Conservation (phyloP, 2,888 invertebrate genomes). For the Drosophila paramelanica region DNA sequence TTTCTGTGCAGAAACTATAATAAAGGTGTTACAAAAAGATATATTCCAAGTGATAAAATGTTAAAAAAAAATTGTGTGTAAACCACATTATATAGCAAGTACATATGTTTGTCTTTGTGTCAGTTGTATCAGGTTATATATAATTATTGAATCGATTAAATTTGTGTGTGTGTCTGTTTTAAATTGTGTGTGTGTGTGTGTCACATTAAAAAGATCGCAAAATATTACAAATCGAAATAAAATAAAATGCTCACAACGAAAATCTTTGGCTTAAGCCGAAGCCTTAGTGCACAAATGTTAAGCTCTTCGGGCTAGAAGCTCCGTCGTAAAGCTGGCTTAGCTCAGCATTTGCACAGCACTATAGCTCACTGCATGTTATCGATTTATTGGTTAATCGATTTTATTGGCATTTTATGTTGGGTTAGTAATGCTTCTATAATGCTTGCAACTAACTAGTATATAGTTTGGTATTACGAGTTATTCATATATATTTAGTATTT, state of each 20-base stretch:
- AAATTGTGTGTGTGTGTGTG: slow-evolving; percentile 28
- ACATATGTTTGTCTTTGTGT: slow-evolving; percentile 19
- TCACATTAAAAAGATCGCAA: slow-evolving; percentile 67
- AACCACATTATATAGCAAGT: slow-evolving; percentile 28
- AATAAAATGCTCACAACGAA: slow-evolving; percentile 54
- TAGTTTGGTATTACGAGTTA: slow-evolving; percentile 35
- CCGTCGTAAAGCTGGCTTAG: not conserved
- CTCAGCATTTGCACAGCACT: slow-evolving; percentile 34
- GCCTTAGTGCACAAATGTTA: slow-evolving; percentile 30
- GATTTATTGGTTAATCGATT: slow-evolving; percentile 23
- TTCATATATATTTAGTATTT: slow-evolving; percentile 27
- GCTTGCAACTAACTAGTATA: slow-evolving; percentile 65
- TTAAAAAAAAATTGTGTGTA: slow-evolving; percentile 8
- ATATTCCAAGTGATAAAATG: slow-evolving; percentile 39
- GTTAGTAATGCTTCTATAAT: slow-evolving; percentile 66
- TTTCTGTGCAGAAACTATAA: slow-evolving; percentile 52
- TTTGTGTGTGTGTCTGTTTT: slow-evolving; percentile 19
- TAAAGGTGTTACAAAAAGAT: slow-evolving; percentile 44
- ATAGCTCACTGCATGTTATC: slow-evolving; percentile 21
- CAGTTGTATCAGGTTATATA: slow-evolving; percentile 20
- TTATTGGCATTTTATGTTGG: slow-evolving; percentile 2
- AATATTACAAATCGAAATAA: slow-evolving; percentile 72
- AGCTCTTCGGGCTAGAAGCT: not conserved
- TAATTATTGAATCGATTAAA: slow-evolving; percentile 7
- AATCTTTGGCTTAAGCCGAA: slow-evolving; percentile 45